A percentile compares a stretch with the other conserved stretches of the same genome.
Evolutionary conservation across 1,140 invertebrate species (phyloP).

Genomic region (Trichonephila clavipes): DNA sequence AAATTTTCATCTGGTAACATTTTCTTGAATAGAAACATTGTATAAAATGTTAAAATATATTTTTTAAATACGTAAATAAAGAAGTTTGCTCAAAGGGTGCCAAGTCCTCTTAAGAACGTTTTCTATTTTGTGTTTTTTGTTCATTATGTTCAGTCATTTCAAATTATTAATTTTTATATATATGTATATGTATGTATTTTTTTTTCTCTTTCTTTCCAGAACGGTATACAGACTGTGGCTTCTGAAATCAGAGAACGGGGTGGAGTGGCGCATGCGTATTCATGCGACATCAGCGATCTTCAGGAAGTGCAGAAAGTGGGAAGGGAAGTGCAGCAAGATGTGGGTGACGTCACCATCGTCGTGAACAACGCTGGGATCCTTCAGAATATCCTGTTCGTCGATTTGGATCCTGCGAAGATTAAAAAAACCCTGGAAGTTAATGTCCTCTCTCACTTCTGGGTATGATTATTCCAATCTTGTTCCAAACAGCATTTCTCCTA

Average conservation of each 20-base stretch:
- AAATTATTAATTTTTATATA: neutral
- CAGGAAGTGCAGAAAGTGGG: slow-evolving; percentile 71
- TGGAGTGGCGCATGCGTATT: slow-evolving; percentile 80
- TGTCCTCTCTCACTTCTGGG: slow-evolving; percentile 91
- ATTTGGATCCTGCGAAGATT: slow-evolving; percentile 86
- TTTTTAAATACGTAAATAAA: too few relatives aligned
- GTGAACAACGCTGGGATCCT: slow-evolving; percentile 96
- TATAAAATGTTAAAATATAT: too few relatives aligned
- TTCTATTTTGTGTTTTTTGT: neutral
- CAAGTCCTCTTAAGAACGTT: too few relatives aligned
- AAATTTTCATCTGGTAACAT: too few relatives aligned
- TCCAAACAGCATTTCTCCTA: too few relatives aligned
- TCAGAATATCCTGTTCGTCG: slow-evolving; percentile 87
- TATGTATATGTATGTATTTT: neutral
- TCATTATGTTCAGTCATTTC: neutral
- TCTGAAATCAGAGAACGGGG: slow-evolving; percentile 77
- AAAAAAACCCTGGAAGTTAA: slow-evolving; percentile 88
- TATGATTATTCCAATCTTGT: slow-evolving; percentile 78
- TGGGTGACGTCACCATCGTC: slow-evolving; percentile 83
- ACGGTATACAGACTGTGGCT: slow-evolving; percentile 42
- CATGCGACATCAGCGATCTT: slow-evolving; percentile 82
- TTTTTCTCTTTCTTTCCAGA: slow-evolving; percentile 23
- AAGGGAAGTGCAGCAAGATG: slow-evolving; percentile 74
- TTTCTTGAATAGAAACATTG: too few relatives aligned
- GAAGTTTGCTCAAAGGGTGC: too few relatives aligned